Conservation (phyloP, 2,797 vertebrate genomes). For the Acestrorhynchus altus region DNA sequence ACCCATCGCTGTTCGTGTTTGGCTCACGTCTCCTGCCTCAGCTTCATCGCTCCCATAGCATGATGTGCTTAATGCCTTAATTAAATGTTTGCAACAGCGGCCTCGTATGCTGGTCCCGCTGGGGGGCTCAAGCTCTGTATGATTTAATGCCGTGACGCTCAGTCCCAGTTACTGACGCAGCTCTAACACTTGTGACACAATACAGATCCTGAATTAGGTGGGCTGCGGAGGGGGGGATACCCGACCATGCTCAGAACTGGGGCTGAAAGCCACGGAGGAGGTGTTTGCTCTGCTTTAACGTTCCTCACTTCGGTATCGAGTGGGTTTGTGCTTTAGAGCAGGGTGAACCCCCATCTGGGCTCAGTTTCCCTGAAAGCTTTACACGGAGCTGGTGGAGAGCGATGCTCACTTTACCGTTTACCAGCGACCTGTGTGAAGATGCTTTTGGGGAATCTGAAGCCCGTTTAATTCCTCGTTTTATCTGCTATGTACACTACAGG, state of each 20-base stretch:
- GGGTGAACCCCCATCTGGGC: not conserved
- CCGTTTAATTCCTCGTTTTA: no score
- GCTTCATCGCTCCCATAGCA: not conserved
- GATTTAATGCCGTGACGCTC: not conserved
- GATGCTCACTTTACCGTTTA: no score
- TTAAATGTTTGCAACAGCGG: not conserved
- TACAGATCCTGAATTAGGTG: not conserved
- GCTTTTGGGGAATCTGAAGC: no score
- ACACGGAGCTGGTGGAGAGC: no score
- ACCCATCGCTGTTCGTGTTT: not conserved
- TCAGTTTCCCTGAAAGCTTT: no score
- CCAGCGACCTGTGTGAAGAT: no score
- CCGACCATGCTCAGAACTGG: not conserved
- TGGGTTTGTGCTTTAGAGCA: not conserved
- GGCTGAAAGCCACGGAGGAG: not conserved
- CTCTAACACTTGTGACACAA: not conserved
- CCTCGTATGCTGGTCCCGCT: not conserved
- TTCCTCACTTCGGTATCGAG: not conserved
- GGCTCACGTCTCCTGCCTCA: not conserved
- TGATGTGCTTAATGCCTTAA: not conserved
- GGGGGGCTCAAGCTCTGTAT: not conserved
- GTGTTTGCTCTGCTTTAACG: not conserved
- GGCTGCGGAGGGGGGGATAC: not conserved
- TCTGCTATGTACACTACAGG: no score
- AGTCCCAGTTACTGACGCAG: not conserved